Base-by-base conservation (phyloP, 2,113 vertebrate genomes). In the Rhinolophus ferrumequinum region DNA sequence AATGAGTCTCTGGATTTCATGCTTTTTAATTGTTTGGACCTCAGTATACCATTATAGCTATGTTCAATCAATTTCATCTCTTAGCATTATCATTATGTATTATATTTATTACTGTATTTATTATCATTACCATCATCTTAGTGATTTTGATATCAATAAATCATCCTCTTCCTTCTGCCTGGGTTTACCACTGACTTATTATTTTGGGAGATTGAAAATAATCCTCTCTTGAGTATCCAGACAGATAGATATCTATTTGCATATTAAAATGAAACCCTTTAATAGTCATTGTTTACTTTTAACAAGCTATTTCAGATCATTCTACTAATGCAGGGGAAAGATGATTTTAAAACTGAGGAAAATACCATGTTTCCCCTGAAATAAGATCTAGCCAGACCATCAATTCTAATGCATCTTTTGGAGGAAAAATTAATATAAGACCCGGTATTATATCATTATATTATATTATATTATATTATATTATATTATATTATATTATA, bases 211-310 rank as follows among this genome's bases (percentile, higher is more conserved):
- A 56, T 47, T 93, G n/a, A 84, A 77, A n/a, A 30, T 33, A 84
- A 50, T 80, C 2, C 41, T 58, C 44, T 79, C 41, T 73, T 73
- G 58, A 44, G 13, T 91, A 88, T 60, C 8, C 54, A 66, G 76
- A 83, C 35, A 96, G 75, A 60, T 81, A 94, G 75, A 62, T 85
- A 70, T 60, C 47, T 93, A 90, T 56, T 84, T 95, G n/a, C 8
- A 54, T 82, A 38, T 72, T 82, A 87, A 95, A 90, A 62, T 73
- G 22, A 35, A 84, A 56, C 1, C 5, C 7, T 80, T 85, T 88
- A 67, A 87, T 87, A 91, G 33, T 10, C 35, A 64, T 30, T 92
- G 67, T 56, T 80, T 47, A 84, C 56, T 72, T 92, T 88, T 58
- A 95, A 85, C 21, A 83, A 83, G 28, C 1, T n/a, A 84, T 75